These are phyloP conservation scores for Heliconius hewitsoni DNA, from an alignment of 1,140 invertebrate genomes.

Conservation along the genomic window DNA sequence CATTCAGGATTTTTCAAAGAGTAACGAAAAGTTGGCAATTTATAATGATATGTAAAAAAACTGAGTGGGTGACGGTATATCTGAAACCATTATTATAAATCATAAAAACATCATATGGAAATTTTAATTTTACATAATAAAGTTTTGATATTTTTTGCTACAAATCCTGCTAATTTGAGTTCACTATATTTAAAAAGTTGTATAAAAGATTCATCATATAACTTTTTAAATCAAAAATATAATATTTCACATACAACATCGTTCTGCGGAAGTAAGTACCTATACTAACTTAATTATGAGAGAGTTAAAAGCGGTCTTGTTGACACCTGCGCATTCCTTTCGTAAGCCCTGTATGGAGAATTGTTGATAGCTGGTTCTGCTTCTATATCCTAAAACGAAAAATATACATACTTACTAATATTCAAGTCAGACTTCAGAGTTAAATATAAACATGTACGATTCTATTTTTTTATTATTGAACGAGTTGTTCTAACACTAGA, in stretches of 20 bases:
- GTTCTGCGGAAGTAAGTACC: background rate
- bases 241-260: background rate
- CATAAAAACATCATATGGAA: too few species aligned
- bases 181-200: too few species aligned
- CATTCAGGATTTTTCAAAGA: background rate
- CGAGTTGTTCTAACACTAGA: too few species aligned
- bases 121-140: too few species aligned
- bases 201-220: too few species aligned
- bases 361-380: slow-evolving; percentile 43
- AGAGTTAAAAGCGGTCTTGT: slow-evolving; percentile 44
- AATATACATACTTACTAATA: too few species aligned
- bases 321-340: slow-evolving; percentile 39
- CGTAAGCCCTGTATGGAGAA: slow-evolving; percentile 59
- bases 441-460: too few species aligned
- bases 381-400: slow-evolving; percentile 50
- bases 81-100: too few species aligned
- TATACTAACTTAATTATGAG: slow-evolving; percentile 31
- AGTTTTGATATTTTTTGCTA: too few species aligned
- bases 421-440: too few species aligned
- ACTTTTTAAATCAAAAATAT: background rate
- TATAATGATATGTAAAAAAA: background rate
- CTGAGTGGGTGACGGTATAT: background rate
- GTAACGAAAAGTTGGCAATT: background rate
- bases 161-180: too few species aligned
- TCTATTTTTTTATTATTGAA: too few species aligned